Base-by-base conservation (phyloP, 2,888 invertebrate genomes). In the Drosophila rubida region DNA sequence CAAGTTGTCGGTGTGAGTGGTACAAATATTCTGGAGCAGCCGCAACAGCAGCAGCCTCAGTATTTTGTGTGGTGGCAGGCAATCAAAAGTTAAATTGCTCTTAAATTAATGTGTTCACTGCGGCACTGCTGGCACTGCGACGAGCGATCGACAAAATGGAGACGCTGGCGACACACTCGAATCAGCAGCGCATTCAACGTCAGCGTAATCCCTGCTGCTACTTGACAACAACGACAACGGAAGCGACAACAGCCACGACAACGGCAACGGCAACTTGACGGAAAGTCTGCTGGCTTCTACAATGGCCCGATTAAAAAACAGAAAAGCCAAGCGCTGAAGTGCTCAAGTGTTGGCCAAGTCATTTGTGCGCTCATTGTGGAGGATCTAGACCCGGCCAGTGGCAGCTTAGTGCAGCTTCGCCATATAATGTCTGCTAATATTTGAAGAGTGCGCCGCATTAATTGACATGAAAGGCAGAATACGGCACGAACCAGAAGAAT, bases 1-100 rank as follows among this genome's bases (percentile, higher is more conserved):
- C 90, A 85, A 90, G 89, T 89, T 87, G 82, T 91, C 90, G 91
- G 87, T 87, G 87, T 88, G 87, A 90, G 89, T 87, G 88, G 90
- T 88, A 45, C 57, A 45, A 55, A 32, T 27, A 37, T 55, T 54
- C 50, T 54, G 30, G 48, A 55, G 50, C 51, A 65, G 39, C 49
- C 35, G 46, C 54, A 51, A 8, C 46, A 65, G 30, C 48, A 54
- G n/a, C 37, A 54, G 9, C 44, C 14, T n/a, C 30, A 66, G 14
- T 11, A 48, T 27, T 30, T 35, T 57, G 55, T 58, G 72, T 73
- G 59, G 50, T 60, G 42, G 68, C 65, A 74, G 39, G 74, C 65
- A 74, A 75, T 70, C 61, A 75, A 76, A 69, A 70, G 67, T 69
- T 60, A 65, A 76, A 72, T 72, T 76, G 69, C 72, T 76, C 58